Conservation (phyloP, 2,113 vertebrate species). For the Hystrix brachyura region DNA sequence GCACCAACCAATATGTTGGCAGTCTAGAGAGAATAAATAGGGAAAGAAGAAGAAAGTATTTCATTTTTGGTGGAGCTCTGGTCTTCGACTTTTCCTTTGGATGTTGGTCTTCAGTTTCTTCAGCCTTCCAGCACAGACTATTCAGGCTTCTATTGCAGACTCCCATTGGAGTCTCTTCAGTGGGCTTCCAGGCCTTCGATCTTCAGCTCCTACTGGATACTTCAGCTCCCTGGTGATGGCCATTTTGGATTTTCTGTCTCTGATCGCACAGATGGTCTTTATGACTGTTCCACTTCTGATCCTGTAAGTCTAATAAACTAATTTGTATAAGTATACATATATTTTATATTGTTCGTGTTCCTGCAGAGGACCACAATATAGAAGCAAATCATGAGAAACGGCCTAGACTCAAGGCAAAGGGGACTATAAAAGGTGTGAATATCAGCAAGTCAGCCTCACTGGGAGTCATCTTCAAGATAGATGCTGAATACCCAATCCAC, state of each 20-base stretch:
- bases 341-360: background rate
- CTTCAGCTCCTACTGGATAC: background rate
- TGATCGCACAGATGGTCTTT: background rate
- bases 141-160: background rate
- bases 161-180: background rate
- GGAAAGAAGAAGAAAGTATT: background rate
- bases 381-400: background rate
- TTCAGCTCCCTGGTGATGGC: background rate
- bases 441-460: background rate
- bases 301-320: background rate
- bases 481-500: background rate
- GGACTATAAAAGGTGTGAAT: background rate
- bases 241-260: background rate
- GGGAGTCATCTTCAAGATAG: background rate
- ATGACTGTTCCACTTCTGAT: background rate
- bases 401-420: background rate
- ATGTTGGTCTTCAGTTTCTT: background rate
- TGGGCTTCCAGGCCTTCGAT: background rate
- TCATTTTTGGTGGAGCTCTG: background rate
- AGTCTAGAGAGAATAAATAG: background rate
- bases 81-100: background rate
- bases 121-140: background rate
- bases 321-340: background rate
- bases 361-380: background rate
- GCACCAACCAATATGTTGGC: background rate